Evolutionary conservation across 2,113 vertebrate species (phyloP).

Genomic region (Protomyctophum bolini): DNA sequence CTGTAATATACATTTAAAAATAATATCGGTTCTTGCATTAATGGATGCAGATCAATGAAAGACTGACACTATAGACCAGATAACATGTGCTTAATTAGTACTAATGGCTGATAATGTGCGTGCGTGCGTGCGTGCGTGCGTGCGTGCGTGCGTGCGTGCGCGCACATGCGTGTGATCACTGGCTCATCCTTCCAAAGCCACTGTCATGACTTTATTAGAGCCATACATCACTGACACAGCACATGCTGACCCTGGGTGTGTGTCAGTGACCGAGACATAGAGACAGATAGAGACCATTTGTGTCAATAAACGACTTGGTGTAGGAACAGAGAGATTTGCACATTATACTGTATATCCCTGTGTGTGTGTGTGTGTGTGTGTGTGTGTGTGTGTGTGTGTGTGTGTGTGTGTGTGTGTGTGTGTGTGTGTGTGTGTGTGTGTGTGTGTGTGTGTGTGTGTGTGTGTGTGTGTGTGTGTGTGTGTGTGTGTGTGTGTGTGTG

Average conservation of each 20-base stretch:
- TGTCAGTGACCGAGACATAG: constrained; percentile 4
- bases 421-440: neutral
- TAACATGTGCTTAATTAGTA: constrained; percentile 58
- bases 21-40: constrained; percentile 65
- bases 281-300: neutral
- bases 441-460: too few relatives aligned
- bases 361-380: constrained; percentile 8
- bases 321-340: neutral
- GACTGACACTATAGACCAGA: constrained; percentile 51
- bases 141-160: constrained; percentile 28
- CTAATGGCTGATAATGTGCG: constrained; percentile 57
- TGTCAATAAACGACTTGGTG: constrained; percentile 11
- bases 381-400: constrained; percentile 4
- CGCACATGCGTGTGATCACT: neutral
- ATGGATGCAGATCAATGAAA: constrained; percentile 66
- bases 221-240: constrained; percentile 54
- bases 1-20: constrained; percentile 38
- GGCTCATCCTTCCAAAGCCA: constrained; percentile 36
- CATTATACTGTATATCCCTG: neutral
- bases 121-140: constrained; percentile 16
- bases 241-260: constrained; percentile 28
- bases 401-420: constrained; percentile 11
- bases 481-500: too few relatives aligned
- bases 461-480: too few relatives aligned
- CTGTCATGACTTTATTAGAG: constrained; percentile 59